Conservation (phyloP, 2,797 vertebrate species). For the Takifugu rubripes region DNA sequence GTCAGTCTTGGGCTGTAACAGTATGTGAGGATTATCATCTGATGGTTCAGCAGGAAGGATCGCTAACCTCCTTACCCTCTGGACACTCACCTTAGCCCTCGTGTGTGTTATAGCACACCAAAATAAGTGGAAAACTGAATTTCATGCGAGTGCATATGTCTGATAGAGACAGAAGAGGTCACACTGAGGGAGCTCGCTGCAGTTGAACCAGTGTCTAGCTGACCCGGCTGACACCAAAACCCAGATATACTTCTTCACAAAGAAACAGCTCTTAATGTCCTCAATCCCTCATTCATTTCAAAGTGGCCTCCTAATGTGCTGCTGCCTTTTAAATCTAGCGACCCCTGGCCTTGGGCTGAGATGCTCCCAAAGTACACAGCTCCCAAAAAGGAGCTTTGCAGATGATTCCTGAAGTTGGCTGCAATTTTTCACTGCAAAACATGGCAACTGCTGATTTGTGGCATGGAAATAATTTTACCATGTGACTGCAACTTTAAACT, state of each 20-base stretch:
- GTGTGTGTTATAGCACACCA: conserved; percentile 19
- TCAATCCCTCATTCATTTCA: conserved; percentile 22
- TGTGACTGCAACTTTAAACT: too few species aligned
- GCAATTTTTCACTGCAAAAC: too few species aligned
- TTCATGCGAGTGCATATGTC: background rate
- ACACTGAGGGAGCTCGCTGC: background rate
- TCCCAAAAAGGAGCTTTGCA: conserved; percentile 2
- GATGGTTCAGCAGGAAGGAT: conserved; percentile 42
- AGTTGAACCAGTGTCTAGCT: conserved; percentile 50
- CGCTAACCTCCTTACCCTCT: conserved; percentile 4
- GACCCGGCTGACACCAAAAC: conserved; percentile 35
- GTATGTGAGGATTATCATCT: conserved; percentile 49
- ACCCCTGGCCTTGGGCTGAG: conserved; percentile 23
- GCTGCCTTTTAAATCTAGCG: conserved; percentile 26
- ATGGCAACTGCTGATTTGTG: too few species aligned
- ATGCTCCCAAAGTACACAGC: conserved; percentile 14
- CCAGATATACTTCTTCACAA: conserved; percentile 14
- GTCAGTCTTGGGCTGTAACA: conserved; percentile 27
- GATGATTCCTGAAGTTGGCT: too few species aligned
- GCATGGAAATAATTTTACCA: too few species aligned
- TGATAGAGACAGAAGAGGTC: conserved; percentile 9
- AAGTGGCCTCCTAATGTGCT: conserved; percentile 18
- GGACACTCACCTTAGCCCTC: conserved; percentile 37
- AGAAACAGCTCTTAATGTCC: conserved; percentile 16
- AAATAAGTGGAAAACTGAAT: background rate